Conservation (phyloP, 2,888 invertebrate genomes). For the Cremastobaeus sp. region DNA sequence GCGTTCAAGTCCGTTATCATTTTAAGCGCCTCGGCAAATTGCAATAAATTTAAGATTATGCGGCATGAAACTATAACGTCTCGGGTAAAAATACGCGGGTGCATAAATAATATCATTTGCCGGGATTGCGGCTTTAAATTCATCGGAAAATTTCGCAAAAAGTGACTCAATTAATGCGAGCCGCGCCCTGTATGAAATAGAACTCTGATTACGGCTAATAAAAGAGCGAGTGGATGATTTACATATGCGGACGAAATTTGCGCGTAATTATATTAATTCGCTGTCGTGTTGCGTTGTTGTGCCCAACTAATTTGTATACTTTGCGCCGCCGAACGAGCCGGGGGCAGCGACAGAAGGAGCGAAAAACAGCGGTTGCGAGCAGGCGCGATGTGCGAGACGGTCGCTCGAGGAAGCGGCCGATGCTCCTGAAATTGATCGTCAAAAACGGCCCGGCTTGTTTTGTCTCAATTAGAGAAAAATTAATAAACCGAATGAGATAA, state of each 20-base stretch:
- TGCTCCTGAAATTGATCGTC: conserved; percentile 2
- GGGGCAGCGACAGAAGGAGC: neutral
- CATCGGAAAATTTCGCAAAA: conserved; percentile 47
- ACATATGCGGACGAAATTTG: conserved; percentile 26
- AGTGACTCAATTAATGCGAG: conserved; percentile 44
- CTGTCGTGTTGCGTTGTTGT: conserved; percentile 24
- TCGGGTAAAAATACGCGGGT: conserved; percentile 48
- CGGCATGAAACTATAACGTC: conserved; percentile 51
- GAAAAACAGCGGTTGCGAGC: neutral
- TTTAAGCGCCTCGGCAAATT: conserved; percentile 56
- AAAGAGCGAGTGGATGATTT: conserved; percentile 42
- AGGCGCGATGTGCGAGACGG: neutral
- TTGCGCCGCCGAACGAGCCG: conserved; percentile 21
- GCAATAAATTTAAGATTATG: conserved; percentile 56
- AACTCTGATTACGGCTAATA: conserved; percentile 45
- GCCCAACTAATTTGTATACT: conserved; percentile 34
- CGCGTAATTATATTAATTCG: conserved; percentile 44
- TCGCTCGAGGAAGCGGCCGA: neutral
- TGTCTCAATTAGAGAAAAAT: conserved; percentile 56
- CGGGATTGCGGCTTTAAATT: conserved; percentile 47
- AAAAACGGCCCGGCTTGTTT: conserved; percentile 16
- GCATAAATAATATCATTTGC: conserved; percentile 53
- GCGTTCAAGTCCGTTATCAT: conserved; percentile 56
- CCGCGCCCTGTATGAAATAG: conserved; percentile 30
- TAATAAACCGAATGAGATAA: conserved; percentile 52